Conservation (phyloP, 2,113 vertebrate genomes). For the Boulengeromyrus knoepffleri region DNA sequence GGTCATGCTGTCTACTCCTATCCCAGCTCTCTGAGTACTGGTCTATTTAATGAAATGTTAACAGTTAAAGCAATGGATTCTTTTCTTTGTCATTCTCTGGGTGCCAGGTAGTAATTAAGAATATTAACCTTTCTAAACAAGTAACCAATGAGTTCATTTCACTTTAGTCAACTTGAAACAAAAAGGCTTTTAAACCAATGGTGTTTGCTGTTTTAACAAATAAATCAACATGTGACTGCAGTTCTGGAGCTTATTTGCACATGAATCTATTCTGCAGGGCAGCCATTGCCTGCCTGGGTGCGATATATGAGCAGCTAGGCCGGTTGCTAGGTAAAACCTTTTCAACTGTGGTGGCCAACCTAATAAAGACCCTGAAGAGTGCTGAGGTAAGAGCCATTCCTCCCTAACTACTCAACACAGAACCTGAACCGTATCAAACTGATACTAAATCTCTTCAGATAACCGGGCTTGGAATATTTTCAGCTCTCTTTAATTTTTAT, state of each 20-base stretch:
- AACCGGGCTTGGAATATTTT: background rate
- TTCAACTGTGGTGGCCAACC: conserved; percentile 74
- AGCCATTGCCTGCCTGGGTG: conserved; percentile 81
- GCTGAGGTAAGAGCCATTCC: conserved; percentile 73
- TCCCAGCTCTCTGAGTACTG: background rate
- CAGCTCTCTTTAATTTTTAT: background rate
- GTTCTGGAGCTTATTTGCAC: background rate
- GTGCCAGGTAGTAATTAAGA: background rate
- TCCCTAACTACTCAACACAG: background rate
- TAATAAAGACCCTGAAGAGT: conserved; percentile 87
- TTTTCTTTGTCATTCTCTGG: background rate
- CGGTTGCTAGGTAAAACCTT: conserved; percentile 76
- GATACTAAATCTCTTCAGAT: background rate
- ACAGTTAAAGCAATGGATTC: background rate
- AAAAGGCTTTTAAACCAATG: background rate
- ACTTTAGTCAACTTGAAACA: background rate
- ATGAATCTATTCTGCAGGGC: conserved; percentile 65
- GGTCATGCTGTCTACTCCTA: background rate
- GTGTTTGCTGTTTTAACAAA: background rate
- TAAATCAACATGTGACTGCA: background rate
- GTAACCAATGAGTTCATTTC: background rate
- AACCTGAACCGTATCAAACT: background rate
- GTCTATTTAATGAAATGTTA: background rate
- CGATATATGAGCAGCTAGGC: conserved; percentile 84
- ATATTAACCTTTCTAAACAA: background rate